phyloP scores from a whole-genome alignment of 2,888 invertebrate species.

The Antheraea yamamai region DNA sequence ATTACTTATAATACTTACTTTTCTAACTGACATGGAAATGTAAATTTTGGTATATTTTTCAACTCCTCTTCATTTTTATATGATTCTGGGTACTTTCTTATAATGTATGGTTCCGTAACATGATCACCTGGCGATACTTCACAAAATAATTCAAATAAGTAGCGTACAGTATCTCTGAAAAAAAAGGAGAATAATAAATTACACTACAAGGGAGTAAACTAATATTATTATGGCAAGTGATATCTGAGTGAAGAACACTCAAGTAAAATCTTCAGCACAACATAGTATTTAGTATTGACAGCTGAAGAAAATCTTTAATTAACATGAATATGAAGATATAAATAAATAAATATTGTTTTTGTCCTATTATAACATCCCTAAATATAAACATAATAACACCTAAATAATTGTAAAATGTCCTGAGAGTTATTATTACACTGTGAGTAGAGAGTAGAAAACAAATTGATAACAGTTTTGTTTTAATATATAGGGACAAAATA shows the following conservation, averaged over 20 bases:
- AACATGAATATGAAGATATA: too few relatives aligned
- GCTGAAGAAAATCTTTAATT: too few relatives aligned
- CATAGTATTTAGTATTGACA: too few relatives aligned
- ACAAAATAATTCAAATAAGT: constrained; percentile 91
- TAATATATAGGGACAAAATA: too few relatives aligned
- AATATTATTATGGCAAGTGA: neutral
- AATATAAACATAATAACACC: too few relatives aligned
- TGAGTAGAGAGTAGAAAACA: neutral
- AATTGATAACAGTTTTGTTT: too few relatives aligned
- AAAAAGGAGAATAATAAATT: constrained; percentile 24
- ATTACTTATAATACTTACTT: constrained; percentile 52
- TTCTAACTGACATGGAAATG: constrained; percentile 85
- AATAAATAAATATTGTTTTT: too few relatives aligned
- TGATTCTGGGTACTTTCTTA: constrained; percentile 92
- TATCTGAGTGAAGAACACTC: neutral
- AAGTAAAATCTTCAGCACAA: too few relatives aligned
- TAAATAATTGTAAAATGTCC: too few relatives aligned
- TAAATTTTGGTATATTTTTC: constrained; percentile 94
- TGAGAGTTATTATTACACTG: too few relatives aligned
- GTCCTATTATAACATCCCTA: too few relatives aligned
- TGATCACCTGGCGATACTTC: constrained; percentile 87
- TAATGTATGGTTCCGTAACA: constrained; percentile 84
- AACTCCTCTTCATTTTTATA: constrained; percentile 93
- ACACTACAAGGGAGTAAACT: neutral
- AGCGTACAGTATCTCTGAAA: constrained; percentile 89